phyloP scores from a whole-genome alignment of 2,888 invertebrate genomes.

The Podabrus alpinus region DNA sequence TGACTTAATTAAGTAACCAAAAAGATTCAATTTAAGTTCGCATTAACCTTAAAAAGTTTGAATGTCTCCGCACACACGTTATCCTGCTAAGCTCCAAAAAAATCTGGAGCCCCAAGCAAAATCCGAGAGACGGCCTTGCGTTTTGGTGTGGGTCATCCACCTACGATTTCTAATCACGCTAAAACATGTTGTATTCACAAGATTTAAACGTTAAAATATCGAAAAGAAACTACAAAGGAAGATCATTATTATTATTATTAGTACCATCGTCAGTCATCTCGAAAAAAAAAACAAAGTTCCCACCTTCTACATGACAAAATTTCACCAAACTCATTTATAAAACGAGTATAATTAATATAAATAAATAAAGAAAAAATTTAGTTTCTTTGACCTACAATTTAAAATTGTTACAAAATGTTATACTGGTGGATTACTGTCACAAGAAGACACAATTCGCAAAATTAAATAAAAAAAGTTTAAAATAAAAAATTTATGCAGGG shows the following conservation, averaged over 20 bases:
- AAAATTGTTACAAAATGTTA: background rate
- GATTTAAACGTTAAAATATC: background rate
- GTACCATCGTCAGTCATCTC: background rate
- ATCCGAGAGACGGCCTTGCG: background rate
- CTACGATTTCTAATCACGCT: background rate
- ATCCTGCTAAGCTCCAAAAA: background rate
- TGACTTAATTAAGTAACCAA: background rate
- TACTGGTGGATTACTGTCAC: background rate
- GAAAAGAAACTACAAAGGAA: background rate
- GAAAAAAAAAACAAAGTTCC: background rate
- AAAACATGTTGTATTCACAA: background rate
- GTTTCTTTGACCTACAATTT: constrained; percentile 3
- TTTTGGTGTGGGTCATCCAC: background rate
- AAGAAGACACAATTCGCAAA: background rate
- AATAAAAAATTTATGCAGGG: no score
- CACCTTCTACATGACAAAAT: background rate
- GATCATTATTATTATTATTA: background rate
- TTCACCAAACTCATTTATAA: background rate
- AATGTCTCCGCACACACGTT: background rate
- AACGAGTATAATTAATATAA: background rate
- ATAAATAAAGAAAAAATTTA: background rate
- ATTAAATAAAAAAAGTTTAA: background rate
- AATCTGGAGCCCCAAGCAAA: background rate
- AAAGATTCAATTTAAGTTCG: background rate
- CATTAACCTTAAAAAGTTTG: background rate